Conservation (phyloP, 2,113 vertebrate genomes). For the Otus sunia region DNA sequence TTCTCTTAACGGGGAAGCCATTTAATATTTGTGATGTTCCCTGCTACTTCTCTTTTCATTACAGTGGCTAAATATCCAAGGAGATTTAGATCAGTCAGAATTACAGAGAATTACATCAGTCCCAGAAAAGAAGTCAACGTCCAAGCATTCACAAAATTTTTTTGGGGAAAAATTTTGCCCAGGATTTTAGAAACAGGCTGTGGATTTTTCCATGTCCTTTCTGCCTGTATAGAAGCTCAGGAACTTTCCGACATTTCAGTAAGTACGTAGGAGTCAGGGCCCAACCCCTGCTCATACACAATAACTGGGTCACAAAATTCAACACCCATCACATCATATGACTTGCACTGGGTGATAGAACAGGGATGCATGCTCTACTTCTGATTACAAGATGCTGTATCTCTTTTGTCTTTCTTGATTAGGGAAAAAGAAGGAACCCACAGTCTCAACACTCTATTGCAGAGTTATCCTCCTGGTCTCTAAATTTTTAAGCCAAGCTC, state of each 20-base stretch:
- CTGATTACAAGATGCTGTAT: not conserved
- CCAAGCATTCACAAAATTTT: not conserved
- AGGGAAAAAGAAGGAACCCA: not conserved
- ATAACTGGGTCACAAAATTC: slow-evolving; percentile 26
- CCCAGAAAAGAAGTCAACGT: not conserved
- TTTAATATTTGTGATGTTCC: not conserved
- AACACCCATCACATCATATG: not conserved
- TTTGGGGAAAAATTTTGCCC: not conserved
- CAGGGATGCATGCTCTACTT: not conserved
- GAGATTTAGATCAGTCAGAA: not conserved
- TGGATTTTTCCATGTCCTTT: not conserved
- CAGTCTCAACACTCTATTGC: not conserved
- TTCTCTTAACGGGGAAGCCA: not conserved
- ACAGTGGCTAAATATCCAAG: not conserved
- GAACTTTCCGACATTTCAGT: not conserved
- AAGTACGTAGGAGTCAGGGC: not conserved
- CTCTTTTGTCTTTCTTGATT: not conserved
- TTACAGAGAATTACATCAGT: not conserved
- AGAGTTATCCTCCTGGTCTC: not conserved
- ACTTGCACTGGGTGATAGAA: not conserved
- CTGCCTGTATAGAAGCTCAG: not conserved
- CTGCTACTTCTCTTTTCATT: not conserved
- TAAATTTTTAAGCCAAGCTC: not conserved
- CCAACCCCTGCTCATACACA: not conserved
- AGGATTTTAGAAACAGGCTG: not conserved